Percentiles rank a stretch among this genome's conserved stretches.
These are phyloP conservation scores for Phaonia tiefii DNA, from an alignment of 2,888 invertebrate genomes.

Conservation along the genomic window DNA sequence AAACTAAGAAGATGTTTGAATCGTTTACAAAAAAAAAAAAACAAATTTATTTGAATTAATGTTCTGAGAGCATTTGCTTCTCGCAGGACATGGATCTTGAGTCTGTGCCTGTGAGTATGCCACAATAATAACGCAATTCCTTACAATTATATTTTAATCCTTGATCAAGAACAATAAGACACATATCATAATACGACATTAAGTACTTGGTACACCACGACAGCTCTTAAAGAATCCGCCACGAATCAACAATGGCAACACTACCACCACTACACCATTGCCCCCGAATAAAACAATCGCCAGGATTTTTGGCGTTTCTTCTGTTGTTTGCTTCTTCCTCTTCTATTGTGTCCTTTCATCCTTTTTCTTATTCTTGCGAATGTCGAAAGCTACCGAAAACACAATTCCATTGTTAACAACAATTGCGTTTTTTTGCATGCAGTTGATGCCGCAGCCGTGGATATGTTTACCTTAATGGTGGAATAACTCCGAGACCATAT, in stretches of 20 bases:
- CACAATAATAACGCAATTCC: too few species aligned
- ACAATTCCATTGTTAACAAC: slow-evolving; percentile 48
- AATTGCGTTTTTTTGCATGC: slow-evolving; percentile 43
- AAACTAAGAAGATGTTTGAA: slow-evolving; percentile 36
- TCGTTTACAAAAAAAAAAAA: background rate
- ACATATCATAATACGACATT: slow-evolving; percentile 47
- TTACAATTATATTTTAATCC: too few species aligned
- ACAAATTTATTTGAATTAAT: too few species aligned
- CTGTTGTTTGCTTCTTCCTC: background rate
- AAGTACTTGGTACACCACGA: slow-evolving; percentile 13
- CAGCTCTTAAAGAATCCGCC: slow-evolving; percentile 40
- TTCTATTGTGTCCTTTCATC: background rate
- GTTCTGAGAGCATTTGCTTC: too few species aligned
- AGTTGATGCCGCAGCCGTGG: background rate
- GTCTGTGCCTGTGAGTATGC: too few species aligned
- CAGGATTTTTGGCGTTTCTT: background rate
- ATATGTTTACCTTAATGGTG: slow-evolving; percentile 45
- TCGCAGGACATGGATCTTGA: too few species aligned
- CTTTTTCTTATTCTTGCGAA: background rate
- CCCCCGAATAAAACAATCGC: slow-evolving; percentile 22
- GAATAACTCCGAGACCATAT: slow-evolving; percentile 15
- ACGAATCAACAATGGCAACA: slow-evolving; percentile 43
- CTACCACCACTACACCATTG: slow-evolving; percentile 42
- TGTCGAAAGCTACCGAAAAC: slow-evolving; percentile 10
- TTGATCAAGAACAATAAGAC: slow-evolving; percentile 46